These are phyloP conservation scores for Lethocerus indicus DNA, from an alignment of 1,140 invertebrate genomes.

Conservation along the genomic window DNA sequence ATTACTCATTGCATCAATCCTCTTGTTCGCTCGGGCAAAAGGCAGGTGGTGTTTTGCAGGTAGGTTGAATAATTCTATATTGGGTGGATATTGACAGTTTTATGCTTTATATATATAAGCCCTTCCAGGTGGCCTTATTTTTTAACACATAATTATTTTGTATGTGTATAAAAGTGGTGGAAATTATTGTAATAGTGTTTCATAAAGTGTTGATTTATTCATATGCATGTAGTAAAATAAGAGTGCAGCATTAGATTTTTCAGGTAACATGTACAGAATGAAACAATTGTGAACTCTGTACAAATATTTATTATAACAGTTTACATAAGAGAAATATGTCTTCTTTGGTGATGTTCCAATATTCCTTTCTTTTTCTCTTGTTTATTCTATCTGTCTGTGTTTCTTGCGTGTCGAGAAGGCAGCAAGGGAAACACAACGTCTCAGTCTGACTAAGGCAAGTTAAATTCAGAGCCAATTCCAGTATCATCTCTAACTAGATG, in stretches of 20 bases:
- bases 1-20: conserved; percentile 40
- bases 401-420: conserved; percentile 4
- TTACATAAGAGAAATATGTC: conserved; percentile 1
- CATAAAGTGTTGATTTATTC: no score
- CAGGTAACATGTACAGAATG: neutral
- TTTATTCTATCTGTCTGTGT: conserved; percentile 1
- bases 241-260: no score
- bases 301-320: neutral
- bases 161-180: no score
- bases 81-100: no score
- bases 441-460: conserved; percentile 12
- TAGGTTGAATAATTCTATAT: no score
- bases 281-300: neutral
- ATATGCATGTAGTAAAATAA: no score
- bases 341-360: conserved; percentile 7
- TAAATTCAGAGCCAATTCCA: neutral
- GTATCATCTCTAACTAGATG: neutral
- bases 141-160: no score
- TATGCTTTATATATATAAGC: no score
- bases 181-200: no score
- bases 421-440: conserved; percentile 5
- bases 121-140: no score
- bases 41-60: conserved; percentile 69
- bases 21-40: conserved; percentile 58
- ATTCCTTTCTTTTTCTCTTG: neutral